Conservation (phyloP, 2,113 vertebrate species). For the Azemiops feae region DNA sequence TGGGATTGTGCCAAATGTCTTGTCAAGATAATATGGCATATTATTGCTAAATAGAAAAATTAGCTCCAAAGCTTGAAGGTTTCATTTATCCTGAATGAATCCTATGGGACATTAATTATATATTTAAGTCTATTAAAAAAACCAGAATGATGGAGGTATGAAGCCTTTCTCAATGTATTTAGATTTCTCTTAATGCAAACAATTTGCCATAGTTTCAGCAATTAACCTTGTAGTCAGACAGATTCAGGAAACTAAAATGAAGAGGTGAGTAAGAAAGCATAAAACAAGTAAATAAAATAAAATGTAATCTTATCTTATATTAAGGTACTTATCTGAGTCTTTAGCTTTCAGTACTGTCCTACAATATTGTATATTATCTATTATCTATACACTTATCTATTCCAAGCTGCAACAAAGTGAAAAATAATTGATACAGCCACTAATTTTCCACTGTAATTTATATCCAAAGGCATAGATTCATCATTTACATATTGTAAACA, state of each 20-base stretch:
- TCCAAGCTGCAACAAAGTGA: not conserved
- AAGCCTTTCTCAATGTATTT: slow-evolving; percentile 42
- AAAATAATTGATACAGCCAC: not conserved
- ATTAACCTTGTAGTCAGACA: slow-evolving; percentile 27
- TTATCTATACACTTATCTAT: not conserved
- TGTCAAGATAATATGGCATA: slow-evolving; percentile 1
- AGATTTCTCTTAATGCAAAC: slow-evolving; percentile 37
- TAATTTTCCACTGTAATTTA: not conserved
- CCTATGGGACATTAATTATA: slow-evolving; percentile 1
- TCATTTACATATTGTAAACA: not conserved
- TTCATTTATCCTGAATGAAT: slow-evolving; percentile 24
- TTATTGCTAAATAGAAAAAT: slow-evolving; percentile 16
- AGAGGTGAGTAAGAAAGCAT: not conserved
- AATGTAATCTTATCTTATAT: not conserved
- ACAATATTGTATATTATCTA: not conserved
- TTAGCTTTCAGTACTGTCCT: accelerated
- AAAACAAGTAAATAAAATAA: not conserved
- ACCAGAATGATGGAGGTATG: not conserved
- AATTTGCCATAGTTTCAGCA: slow-evolving; percentile 39
- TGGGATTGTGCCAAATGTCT: slow-evolving; percentile 14
- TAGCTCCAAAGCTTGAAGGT: not conserved
- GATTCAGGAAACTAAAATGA: slow-evolving; percentile 7
- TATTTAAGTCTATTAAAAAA: slow-evolving; percentile 5
- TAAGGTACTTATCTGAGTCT: not conserved
- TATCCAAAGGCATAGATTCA: not conserved